Evolutionary conservation across 2,113 vertebrate species (phyloP), one percentile per base, ranked within the genome.

Genomic region (Cinclus cinclus): DNA sequence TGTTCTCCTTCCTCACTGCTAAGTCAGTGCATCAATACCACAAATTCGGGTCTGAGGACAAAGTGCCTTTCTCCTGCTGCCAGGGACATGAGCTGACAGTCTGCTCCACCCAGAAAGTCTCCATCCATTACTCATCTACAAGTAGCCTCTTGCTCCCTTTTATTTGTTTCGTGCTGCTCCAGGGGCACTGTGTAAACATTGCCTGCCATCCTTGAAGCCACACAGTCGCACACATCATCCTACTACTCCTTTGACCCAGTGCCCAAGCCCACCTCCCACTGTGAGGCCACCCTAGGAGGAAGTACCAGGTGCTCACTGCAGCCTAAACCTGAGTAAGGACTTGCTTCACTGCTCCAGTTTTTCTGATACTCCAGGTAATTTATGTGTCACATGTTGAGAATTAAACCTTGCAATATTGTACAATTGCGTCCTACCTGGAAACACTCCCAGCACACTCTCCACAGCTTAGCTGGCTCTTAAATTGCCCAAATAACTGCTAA

Each of bases 351-450:
- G 31, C 30, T 84, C 60, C 27, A 39, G 4, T 49, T 55, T n/a
- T 62, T 92, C 49, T 23, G 9, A 39, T 33, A 9, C 18, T n/a
- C 18, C 19, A 23, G 8, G 1, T 59, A 59, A 63, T 46, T 77
- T 41, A 11, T 27, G 39, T n/a, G 16, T 30, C 20, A 46, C 1
- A 1, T 2, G 3, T 3, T 24, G 19, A 50, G 12, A 17, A 67
- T 13, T 33, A 83, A 73, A 74, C 35, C 13, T 53, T 67, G 42
- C 18, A 70, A 10, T 15, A 23, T 10, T 35, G 22, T n/a, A 10
- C 6, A 53, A 19, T 11, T 33, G 14, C 11, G 59, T 21, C 39
- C 21, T 75, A 82, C 62, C 65, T 58, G 25, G 44, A 69, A 14
- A 23, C 11, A 21, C 39, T 67, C 44, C 56, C 37, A 62, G 25